Evolutionary conservation across 2,797 vertebrate genomes (phyloP), one percentile per base, ranked within the genome.

Genomic region (Decapterus maruadsi): DNA sequence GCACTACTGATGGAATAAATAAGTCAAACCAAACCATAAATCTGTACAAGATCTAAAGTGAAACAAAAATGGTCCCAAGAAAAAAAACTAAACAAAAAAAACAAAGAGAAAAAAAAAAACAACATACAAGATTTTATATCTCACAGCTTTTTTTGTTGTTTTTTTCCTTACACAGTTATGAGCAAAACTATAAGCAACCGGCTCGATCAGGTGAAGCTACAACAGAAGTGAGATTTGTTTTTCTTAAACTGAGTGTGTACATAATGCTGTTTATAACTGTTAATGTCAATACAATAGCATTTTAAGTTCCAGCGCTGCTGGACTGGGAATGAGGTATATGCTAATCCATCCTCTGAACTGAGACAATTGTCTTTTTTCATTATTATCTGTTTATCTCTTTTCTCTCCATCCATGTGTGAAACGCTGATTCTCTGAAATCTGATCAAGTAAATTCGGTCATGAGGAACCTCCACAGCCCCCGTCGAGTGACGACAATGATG

Each of bases 1-100:
- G 97, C 96, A 94, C 96, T 98, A 98, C 96, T 88, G 95, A 97
- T 97, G 95, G 96, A 99, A 99, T 99, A 99, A 98, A 99, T 98
- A 98, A 97, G 95, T 97, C 96, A 96, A 95, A 94, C 89, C 92
- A 95, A 97, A 96, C 95, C 93, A 96, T 96, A 96, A 95, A 96
- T 95, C 96, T 98, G 96, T 97, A 97, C 95, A 95, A 95, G 95
- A 96, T 96, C 94, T 94, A 92, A 89, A 93, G 87, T 85, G 78
- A 93, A 91, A 93, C 82, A 92, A 94, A 94, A 89, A 93, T 94
- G 93, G 92, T 94, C 93, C 94, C 94, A 89, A 91, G 86, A 69
- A 85, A 82, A 81, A 42, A 0, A 75, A 80, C 77, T 54, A 46
- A 0, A 74, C 78, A 81, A 46, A 42, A 0, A 0, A 78, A 5